These are phyloP conservation scores for Pseudomyrmex pallidus DNA, from an alignment of 1,140 invertebrate species.

Conservation along the genomic window DNA sequence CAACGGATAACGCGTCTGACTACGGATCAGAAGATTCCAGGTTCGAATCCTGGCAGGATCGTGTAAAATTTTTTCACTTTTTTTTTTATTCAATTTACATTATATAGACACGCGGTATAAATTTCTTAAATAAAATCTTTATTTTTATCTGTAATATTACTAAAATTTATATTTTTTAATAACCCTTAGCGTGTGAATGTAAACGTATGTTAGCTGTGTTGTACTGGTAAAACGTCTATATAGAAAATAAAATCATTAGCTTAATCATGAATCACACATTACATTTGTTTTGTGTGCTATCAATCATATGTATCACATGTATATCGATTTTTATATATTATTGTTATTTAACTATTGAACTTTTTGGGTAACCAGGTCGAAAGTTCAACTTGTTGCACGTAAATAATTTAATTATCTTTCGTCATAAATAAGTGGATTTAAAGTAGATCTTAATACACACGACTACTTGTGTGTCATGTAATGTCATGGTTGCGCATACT, in stretches of 20 bases:
- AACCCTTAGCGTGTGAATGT: no score
- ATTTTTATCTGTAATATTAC: neutral
- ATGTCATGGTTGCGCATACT: slow-evolving; percentile 19
- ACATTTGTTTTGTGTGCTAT: no score
- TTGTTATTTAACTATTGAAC: neutral
- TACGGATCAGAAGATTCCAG: slow-evolving; percentile 97
- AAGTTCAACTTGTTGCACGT: no score
- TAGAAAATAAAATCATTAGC: no score
- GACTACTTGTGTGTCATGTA: slow-evolving; percentile 15
- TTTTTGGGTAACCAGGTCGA: no score
- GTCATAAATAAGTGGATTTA: slow-evolving; percentile 10
- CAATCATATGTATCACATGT: neutral
- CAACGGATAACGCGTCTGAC: slow-evolving; percentile 97
- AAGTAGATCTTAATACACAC: neutral
- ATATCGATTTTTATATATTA: neutral
- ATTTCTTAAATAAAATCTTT: neutral
- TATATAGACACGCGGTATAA: neutral
- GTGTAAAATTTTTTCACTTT: slow-evolving; percentile 55
- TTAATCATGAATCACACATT: no score
- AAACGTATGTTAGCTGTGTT: no score
- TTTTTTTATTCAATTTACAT: slow-evolving; percentile 1
- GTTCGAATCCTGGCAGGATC: slow-evolving; percentile 96
- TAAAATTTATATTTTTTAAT: no score
- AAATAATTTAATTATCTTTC: neutral
- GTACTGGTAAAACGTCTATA: no score